Evolutionary conservation across 2,113 vertebrate species (phyloP).

Genomic region (Grus americana): DNA sequence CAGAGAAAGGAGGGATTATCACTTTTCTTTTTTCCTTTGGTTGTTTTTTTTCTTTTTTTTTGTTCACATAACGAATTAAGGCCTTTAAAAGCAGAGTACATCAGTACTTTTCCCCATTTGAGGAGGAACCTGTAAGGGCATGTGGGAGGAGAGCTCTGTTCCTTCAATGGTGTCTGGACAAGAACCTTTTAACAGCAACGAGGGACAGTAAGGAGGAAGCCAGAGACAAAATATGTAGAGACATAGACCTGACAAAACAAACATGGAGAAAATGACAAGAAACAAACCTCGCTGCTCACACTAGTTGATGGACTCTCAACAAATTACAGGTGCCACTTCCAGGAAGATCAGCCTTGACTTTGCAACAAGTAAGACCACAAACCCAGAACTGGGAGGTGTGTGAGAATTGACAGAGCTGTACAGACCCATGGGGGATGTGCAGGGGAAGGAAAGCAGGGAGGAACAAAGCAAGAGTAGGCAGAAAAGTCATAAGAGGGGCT

Average conservation of each 20-base stretch:
- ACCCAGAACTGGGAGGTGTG: not conserved
- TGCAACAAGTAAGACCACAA: not conserved
- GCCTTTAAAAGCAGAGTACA: not conserved
- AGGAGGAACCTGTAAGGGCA: not conserved
- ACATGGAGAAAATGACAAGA: not conserved
- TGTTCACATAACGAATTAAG: not conserved
- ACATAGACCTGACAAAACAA: not conserved
- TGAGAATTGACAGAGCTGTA: not conserved
- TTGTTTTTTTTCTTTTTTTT: no score
- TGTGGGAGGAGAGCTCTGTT: not conserved
- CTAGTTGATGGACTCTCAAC: not conserved
- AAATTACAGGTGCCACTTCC: not conserved
- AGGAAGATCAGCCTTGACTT: not conserved
- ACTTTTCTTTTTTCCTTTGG: no score
- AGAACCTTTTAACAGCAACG: not conserved
- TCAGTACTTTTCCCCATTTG: not conserved
- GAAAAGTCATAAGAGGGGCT: not conserved
- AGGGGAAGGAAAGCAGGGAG: not conserved
- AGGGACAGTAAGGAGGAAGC: not conserved
- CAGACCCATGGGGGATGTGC: rapidly evolving
- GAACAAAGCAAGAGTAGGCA: not conserved
- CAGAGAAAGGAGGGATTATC: not conserved
- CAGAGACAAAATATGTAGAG: not conserved
- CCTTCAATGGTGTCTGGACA: not conserved
- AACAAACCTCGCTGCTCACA: not conserved